A percentile compares a stretch with the other conserved stretches of the same genome.
These are phyloP conservation scores for Chymomyza caudatula DNA, from an alignment of 2,888 invertebrate genomes.

Conservation along the genomic window DNA sequence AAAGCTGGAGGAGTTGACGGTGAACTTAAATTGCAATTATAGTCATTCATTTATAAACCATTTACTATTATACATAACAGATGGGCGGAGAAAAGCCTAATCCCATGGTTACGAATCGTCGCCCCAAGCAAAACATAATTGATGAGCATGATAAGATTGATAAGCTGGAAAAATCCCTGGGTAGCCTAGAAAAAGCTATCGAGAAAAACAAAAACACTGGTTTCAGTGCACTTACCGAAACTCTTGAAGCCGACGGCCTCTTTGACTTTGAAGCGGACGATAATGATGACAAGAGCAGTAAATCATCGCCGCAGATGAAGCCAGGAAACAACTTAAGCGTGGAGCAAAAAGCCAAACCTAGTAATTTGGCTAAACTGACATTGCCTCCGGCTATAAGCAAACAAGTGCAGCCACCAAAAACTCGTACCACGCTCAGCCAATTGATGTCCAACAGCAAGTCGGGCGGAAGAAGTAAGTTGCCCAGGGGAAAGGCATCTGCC, in stretches of 20 bases:
- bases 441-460: conserved; percentile 17
- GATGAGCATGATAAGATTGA: conserved; percentile 59
- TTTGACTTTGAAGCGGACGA: conserved; percentile 41
- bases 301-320: background rate
- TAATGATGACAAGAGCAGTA: conserved; percentile 19
- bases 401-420: background rate
- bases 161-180: conserved; percentile 58
- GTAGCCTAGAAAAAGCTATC: conserved; percentile 59
- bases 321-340: background rate
- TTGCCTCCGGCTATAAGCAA: conserved; percentile 48
- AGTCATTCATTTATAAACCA: background rate
- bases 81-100: conserved; percentile 46
- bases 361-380: conserved; percentile 29
- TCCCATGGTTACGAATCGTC: conserved; percentile 44
- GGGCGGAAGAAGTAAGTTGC: background rate
- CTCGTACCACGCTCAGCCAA: conserved; percentile 44
- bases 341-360: background rate
- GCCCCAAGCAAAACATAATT: conserved; percentile 39
- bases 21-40: conserved; percentile 23
- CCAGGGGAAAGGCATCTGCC: background rate
- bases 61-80: background rate
- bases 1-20: conserved; percentile 74
- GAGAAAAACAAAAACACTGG: conserved; percentile 58
- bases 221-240: conserved; percentile 55
- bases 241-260: conserved; percentile 44